These are phyloP conservation scores for Bombus sylvicola DNA, from an alignment of 1,140 invertebrate genomes.

Conservation along the genomic window DNA sequence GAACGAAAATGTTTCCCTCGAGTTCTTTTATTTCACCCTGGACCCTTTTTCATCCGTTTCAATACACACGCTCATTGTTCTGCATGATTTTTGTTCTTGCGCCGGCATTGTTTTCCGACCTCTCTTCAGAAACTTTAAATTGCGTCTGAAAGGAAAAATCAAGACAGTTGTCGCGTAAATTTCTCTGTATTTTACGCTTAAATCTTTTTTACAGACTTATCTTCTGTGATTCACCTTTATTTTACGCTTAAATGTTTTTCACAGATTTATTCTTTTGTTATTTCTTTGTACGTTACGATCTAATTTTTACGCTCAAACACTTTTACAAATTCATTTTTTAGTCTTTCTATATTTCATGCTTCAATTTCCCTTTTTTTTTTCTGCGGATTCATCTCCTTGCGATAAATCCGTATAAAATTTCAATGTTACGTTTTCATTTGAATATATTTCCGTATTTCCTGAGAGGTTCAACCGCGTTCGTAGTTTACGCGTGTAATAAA, in stretches of 20 bases:
- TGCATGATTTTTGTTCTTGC: conserved; percentile 9
- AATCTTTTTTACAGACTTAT: no score
- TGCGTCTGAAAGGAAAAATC: no score
- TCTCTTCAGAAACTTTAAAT: background rate
- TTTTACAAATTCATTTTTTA: no score
- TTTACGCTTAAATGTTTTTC: no score
- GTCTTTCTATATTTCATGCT: no score
- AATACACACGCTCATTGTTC: background rate
- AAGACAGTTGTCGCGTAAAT: background rate
- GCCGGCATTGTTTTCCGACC: background rate
- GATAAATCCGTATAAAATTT: background rate
- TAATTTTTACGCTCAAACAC: no score
- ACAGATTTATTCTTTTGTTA: no score
- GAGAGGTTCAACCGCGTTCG: background rate
- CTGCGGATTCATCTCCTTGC: no score
- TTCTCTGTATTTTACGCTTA: no score
- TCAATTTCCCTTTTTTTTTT: no score
- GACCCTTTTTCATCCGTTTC: background rate
- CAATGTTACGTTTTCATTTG: background rate
- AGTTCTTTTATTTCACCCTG: background rate
- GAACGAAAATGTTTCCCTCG: background rate
- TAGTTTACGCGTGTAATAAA: background rate
- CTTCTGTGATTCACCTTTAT: no score
- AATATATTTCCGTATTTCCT: background rate
- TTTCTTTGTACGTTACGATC: no score